phyloP scores from a whole-genome alignment of 2,113 vertebrate species.

The Aptenodytes patagonicus region DNA sequence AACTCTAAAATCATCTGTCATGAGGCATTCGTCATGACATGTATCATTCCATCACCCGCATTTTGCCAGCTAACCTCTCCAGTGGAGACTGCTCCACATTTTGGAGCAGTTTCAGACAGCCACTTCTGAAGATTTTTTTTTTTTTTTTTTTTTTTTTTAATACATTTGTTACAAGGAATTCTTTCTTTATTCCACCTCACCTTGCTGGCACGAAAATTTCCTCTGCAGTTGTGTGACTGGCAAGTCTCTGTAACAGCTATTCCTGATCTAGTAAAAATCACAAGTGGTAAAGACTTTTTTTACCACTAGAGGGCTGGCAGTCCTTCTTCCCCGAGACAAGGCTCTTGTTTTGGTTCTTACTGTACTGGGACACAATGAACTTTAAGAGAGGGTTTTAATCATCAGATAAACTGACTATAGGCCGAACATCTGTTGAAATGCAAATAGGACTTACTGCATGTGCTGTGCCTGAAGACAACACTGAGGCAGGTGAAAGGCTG shows the following conservation, averaged over 20 bases:
- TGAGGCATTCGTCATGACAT: not conserved
- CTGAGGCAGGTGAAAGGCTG: slow-evolving; percentile 83
- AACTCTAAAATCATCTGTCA: not conserved
- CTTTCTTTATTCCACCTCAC: not conserved
- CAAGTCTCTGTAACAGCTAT: not conserved
- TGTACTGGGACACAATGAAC: not conserved
- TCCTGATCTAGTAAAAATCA: not conserved
- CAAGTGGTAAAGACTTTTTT: not conserved
- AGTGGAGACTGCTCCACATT: not conserved
- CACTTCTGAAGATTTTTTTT: not conserved
- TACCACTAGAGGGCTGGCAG: not conserved
- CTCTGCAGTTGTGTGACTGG: not conserved
- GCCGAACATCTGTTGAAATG: not conserved
- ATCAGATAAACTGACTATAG: not conserved
- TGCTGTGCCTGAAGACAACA: slow-evolving; percentile 79
- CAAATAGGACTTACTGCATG: slow-evolving; percentile 78
- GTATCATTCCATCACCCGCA: not conserved
- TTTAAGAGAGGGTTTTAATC: not conserved
- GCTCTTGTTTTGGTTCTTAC: not conserved
- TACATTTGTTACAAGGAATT: not conserved
- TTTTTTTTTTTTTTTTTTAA: not conserved
- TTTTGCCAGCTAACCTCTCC: not conserved
- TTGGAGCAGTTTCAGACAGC: not conserved
- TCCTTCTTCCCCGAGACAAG: not conserved
- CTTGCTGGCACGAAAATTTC: rapidly evolving